A percentile compares a stretch with the other conserved stretches of the same genome.
Conservation (phyloP, 2,113 vertebrate genomes). For the Siphamia tubifer region DNA sequence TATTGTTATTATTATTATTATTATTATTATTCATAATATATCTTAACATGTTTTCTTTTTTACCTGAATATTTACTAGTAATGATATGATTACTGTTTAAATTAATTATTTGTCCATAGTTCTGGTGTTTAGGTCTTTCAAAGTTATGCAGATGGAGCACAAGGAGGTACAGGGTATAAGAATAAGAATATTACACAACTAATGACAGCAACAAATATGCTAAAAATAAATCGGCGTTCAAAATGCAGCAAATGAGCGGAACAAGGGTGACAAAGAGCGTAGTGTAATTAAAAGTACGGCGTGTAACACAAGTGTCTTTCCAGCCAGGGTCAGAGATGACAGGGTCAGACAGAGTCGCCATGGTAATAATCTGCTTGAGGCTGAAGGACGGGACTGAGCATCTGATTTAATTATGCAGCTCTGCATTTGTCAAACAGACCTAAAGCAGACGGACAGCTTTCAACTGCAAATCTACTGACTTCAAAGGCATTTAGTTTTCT, state of each 20-base stretch:
- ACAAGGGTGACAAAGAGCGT: background rate
- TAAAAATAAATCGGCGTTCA: background rate
- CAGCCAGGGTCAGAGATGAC: background rate
- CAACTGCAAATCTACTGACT: background rate
- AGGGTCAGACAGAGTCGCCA: slow-evolving; percentile 11
- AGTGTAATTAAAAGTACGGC: background rate
- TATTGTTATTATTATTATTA: too few relatives aligned
- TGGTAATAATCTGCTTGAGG: background rate
- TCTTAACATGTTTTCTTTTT: too few relatives aligned
- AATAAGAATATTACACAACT: too few relatives aligned
- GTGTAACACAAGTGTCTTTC: background rate
- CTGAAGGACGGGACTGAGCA: background rate
- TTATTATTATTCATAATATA: too few relatives aligned
- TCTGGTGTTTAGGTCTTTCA: too few relatives aligned
- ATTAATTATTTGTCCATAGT: too few relatives aligned
- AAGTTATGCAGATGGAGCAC: too few relatives aligned
- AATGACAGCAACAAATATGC: background rate
- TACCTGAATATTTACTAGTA: too few relatives aligned
- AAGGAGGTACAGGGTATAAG: too few relatives aligned
- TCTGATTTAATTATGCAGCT: slow-evolving; percentile 13
- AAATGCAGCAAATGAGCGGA: background rate
- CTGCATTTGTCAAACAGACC: background rate
- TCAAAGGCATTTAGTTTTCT: slow-evolving; percentile 1
- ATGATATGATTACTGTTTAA: too few relatives aligned
- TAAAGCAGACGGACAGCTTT: background rate